These are phyloP conservation scores for Petrocephalus schoutedeni DNA, from an alignment of 2,797 vertebrate genomes.

Conservation along the genomic window DNA sequence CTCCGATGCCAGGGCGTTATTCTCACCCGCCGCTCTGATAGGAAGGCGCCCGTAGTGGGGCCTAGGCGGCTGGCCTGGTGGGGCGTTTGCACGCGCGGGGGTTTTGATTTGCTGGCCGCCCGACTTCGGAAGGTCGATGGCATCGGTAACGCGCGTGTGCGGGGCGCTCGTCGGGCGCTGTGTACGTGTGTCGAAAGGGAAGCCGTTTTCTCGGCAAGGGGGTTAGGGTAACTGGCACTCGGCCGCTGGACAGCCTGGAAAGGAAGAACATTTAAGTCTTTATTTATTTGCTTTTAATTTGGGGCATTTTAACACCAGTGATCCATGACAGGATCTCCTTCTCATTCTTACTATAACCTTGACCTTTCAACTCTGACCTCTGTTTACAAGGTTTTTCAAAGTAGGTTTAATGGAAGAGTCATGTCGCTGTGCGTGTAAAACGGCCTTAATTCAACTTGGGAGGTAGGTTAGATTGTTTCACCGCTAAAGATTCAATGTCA, in stretches of 20 bases:
- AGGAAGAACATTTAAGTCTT: background rate
- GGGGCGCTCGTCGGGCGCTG: background rate
- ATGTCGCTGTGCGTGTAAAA: background rate
- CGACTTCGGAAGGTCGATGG: background rate
- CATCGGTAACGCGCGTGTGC: background rate
- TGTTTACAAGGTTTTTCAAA: background rate
- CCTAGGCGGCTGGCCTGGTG: background rate
- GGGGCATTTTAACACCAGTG: background rate
- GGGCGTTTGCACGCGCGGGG: background rate
- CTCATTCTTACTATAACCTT: constrained; percentile 1
- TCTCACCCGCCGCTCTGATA: background rate
- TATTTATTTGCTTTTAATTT: background rate
- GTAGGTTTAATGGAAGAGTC: background rate
- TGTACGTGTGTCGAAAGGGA: background rate
- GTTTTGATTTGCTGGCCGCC: background rate
- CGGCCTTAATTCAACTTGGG: background rate
- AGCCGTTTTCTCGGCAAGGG: background rate
- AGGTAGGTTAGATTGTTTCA: background rate
- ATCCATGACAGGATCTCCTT: background rate
- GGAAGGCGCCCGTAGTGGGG: background rate
- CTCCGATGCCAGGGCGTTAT: background rate
- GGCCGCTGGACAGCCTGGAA: background rate
- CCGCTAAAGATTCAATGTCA: background rate
- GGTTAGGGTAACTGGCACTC: background rate
- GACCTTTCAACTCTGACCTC: constrained; percentile 11